A percentile compares a stretch with the other conserved stretches of the same genome.
phyloP scores from a whole-genome alignment of 2,888 invertebrate genomes.

The Bellardia pandia region DNA sequence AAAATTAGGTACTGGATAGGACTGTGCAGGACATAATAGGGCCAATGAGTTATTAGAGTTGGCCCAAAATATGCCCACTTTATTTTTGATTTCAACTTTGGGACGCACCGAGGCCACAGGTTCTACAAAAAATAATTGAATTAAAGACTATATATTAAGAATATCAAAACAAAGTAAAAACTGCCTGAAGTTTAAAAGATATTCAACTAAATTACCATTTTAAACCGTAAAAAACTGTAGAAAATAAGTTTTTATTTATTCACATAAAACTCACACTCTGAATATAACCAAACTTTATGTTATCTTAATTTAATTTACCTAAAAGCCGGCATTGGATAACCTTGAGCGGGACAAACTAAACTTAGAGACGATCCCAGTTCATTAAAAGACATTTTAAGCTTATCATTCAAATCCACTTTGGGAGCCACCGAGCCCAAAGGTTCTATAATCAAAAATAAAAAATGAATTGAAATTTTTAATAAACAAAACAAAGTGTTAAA shows the following conservation, averaged over 20 bases:
- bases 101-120: conserved; percentile 85
- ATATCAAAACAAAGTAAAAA: conserved; percentile 13
- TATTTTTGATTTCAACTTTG: conserved; percentile 89
- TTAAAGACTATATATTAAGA: not conserved
- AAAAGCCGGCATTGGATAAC: conserved; percentile 85
- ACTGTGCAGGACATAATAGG: conserved; percentile 87
- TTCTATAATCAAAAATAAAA: conserved; percentile 78
- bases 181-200: conserved; percentile 50
- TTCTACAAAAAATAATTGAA: conserved; percentile 78
- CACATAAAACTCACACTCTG: no score
- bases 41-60: conserved; percentile 78
- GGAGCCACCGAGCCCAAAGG: conserved; percentile 86
- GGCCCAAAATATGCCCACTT: conserved; percentile 79
- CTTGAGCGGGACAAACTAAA: conserved; percentile 90
- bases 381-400: conserved; percentile 81
- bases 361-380: conserved; percentile 84
- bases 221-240: no score
- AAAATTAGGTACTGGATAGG: conserved; percentile 88
- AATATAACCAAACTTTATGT: no score
- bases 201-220: no score
- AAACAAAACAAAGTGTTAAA: not conserved
- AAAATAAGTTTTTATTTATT: no score
- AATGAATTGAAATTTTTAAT: not conserved
- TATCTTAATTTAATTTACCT: conserved; percentile 73
- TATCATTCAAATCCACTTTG: conserved; percentile 85